Base-by-base conservation (phyloP, 2,888 invertebrate species). In the Eudemis profundana region DNA sequence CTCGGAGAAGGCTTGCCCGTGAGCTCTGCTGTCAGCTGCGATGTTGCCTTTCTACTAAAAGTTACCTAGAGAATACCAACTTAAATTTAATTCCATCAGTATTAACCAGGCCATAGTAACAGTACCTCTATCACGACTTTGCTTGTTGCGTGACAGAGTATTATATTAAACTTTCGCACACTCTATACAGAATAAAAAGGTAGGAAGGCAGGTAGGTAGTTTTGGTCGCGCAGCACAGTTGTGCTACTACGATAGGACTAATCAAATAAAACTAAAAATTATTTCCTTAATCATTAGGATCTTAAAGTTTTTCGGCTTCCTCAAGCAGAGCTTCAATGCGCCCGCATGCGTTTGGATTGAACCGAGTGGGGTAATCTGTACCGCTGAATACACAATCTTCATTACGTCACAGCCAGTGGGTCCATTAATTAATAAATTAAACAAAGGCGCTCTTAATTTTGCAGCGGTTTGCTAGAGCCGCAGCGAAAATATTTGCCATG, bases 381-480 rank as follows among this genome's bases (percentile, higher is more conserved):
- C 72, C 74, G 69, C 73, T 69, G 72, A 67, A 71, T 77, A 69
- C 72, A 72, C 70, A 72, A 73, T 62, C 67, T 62, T 68, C 64
- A 68, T 64, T 69, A 69, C 68, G 78, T 78, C 78, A 78, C 79
- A 85, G 85, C 84, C 86, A 84, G 80, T 84, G 87, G 83, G 80
- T 87, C 85, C 84, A 87, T 91, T 90, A 89, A 92, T 91, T 91
- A 89, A 90, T 90, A 90, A 90, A 90, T 90, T 89, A 90, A 90
- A 91, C 89, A 91, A 86, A 82, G 79, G 82, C 78, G 83, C 86
- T 86, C 88, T 89, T 90, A 89, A 88, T 86, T 86, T 85, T 70
- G 82, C 72, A 74, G 83, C 78, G 78, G 80, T 76, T 79, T 76
- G 78, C 78, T 74, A 79, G 79, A 89, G 87, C 89, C 87, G 84